These are phyloP conservation scores for Idaea dimidiata DNA, from an alignment of 2,888 invertebrate genomes.

Conservation along the genomic window DNA sequence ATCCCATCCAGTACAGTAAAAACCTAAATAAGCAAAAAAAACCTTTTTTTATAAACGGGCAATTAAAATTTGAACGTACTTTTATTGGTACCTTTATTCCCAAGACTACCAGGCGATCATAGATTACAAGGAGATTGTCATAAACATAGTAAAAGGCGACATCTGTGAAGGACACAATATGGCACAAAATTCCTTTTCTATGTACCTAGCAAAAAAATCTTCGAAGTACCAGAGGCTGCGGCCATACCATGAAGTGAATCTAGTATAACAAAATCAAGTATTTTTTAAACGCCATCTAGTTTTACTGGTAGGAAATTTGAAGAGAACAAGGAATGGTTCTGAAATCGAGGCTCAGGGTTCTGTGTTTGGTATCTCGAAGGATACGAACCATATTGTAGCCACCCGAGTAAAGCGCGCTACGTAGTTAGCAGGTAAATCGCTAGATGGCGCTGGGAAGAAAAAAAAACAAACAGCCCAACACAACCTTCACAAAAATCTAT, in stretches of 20 bases:
- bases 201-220: neutral
- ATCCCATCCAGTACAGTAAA: no score
- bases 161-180: neutral
- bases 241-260: neutral
- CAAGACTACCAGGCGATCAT: constrained; percentile 49
- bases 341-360: neutral
- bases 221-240: no score
- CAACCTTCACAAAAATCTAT: neutral
- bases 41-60: no score
- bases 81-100: constrained; percentile 8
- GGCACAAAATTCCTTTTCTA: neutral
- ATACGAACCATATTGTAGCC: constrained; percentile 10
- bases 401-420: constrained; percentile 7
- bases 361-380: neutral
- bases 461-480: constrained; percentile 7
- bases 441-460: constrained; percentile 31
- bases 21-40: no score
- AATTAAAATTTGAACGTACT: neutral
- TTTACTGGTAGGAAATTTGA: neutral
- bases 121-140: constrained; percentile 50
- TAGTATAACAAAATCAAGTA: neutral
- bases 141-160: neutral
- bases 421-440: constrained; percentile 18
- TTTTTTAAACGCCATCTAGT: constrained; percentile 14
- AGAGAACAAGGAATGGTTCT: neutral